Evolutionary conservation across 2,113 vertebrate genomes (phyloP).

Genomic region (Perca fluviatilis): DNA sequence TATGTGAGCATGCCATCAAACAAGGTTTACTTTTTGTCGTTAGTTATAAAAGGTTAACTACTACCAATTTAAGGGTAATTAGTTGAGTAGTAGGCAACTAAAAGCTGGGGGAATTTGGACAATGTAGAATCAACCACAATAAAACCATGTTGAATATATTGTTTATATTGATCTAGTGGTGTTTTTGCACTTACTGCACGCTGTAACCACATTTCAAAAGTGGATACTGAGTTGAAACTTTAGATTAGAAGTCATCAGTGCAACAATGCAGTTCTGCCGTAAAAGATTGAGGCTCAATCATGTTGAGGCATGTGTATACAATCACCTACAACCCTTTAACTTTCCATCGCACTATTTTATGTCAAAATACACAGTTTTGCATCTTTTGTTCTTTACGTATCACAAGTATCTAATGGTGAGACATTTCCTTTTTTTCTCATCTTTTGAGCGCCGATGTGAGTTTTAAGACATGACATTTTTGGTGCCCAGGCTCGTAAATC

Average conservation of each 20-base stretch:
- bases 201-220: not conserved
- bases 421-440: not conserved
- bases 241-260: not conserved
- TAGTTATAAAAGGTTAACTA: too few relatives aligned
- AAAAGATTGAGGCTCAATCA: not conserved
- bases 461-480: conserved; percentile 3
- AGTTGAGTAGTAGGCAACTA: not conserved
- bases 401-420: not conserved
- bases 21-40: not conserved
- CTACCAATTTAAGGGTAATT: not conserved
- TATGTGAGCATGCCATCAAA: not conserved
- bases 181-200: too few relatives aligned
- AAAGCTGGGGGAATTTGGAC: not conserved
- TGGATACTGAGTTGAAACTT: not conserved
- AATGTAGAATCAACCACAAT: not conserved
- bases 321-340: not conserved
- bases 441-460: not conserved
- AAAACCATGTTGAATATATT: not conserved
- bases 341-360: not conserved
- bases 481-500: conserved; percentile 16
- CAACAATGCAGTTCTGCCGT: not conserved
- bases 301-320: not conserved
- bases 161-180: not conserved
- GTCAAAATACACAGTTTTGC: not conserved
- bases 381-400: not conserved